Percentiles rank a stretch among this genome's conserved stretches.
phyloP scores from a whole-genome alignment of 2,797 vertebrate species.

The Anolis apletophallus region DNA sequence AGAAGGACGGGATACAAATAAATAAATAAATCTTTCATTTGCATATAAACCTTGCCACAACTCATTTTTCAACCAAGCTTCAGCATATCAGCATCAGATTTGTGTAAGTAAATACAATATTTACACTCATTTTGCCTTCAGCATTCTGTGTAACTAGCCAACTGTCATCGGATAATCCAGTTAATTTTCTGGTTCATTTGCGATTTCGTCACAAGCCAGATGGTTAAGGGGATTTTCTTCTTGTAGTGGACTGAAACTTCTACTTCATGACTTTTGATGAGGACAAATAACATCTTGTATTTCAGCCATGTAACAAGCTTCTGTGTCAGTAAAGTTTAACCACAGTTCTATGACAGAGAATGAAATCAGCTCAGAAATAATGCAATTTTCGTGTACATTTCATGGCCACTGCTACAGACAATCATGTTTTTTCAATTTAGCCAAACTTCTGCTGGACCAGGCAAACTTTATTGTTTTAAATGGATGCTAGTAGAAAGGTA shows the following conservation, averaged over 20 bases:
- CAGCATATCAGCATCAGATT: conserved; percentile 16
- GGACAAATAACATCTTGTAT: not conserved
- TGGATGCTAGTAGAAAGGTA: not conserved
- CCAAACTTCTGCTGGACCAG: not conserved
- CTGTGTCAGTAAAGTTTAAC: not conserved
- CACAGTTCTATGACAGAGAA: conserved; percentile 17
- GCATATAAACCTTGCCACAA: too few relatives aligned
- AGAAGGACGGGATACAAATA: too few relatives aligned
- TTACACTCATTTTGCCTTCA: not conserved
- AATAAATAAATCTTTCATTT: not conserved
- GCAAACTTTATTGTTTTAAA: not conserved
- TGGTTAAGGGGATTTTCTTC: conserved; percentile 5
- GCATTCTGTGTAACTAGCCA: conserved; percentile 23
- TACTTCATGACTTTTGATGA: not conserved
- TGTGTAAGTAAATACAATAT: conserved; percentile 1
- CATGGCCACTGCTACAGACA: not conserved
- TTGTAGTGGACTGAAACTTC: not conserved
- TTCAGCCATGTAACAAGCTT: not conserved
- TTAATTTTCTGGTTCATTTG: not conserved
- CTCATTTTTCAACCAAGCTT: conserved; percentile 24
- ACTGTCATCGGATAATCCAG: not conserved
- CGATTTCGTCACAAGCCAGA: not conserved
- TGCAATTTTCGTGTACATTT: not conserved
- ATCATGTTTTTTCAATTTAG: not conserved
- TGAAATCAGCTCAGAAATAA: conserved; percentile 17